Evolutionary conservation across 2,888 invertebrate species (phyloP).

Genomic region (Caenorhabditis sp.): DNA sequence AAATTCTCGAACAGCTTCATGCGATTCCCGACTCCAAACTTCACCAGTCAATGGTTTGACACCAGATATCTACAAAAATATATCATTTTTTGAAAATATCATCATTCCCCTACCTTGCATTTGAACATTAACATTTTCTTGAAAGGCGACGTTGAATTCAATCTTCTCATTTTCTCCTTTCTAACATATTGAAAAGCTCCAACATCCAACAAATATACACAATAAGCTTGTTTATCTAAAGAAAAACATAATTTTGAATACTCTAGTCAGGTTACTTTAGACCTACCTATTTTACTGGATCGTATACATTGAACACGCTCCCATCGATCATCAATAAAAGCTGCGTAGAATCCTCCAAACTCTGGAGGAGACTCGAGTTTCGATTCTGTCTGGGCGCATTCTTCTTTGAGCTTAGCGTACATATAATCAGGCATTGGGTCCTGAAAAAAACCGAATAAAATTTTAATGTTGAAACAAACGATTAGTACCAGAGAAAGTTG

Average conservation of each 20-base stretch:
- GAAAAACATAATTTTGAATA: not conserved
- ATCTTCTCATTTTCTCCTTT: conserved; percentile 45
- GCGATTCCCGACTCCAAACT: conserved; percentile 57
- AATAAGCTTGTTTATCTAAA: conserved; percentile 47
- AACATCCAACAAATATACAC: conserved; percentile 55
- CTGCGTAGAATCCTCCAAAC: conserved; percentile 50
- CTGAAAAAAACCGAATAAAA: conserved; percentile 16
- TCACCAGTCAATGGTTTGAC: conserved; percentile 52
- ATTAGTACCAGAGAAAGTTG: conserved; percentile 46
- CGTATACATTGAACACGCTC: conserved; percentile 51
- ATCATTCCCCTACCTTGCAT: conserved; percentile 42
- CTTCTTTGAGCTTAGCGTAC: conserved; percentile 54
- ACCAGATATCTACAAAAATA: conserved; percentile 43
- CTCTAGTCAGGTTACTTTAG: conserved; percentile 4
- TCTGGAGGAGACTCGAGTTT: conserved; percentile 23
- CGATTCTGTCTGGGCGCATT: conserved; percentile 43
- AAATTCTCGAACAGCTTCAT: conserved; percentile 55
- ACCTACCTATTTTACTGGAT: conserved; percentile 49
- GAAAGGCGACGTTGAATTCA: conserved; percentile 58
- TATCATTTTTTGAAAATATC: not conserved
- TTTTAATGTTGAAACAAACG: too few species aligned
- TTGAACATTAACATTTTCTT: conserved; percentile 63
- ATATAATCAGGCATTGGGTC: conserved; percentile 65
- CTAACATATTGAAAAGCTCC: conserved; percentile 58
- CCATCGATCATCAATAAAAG: conserved; percentile 51